Conservation (phyloP, 2,888 invertebrate species). For the Ephialtes manifestator region DNA sequence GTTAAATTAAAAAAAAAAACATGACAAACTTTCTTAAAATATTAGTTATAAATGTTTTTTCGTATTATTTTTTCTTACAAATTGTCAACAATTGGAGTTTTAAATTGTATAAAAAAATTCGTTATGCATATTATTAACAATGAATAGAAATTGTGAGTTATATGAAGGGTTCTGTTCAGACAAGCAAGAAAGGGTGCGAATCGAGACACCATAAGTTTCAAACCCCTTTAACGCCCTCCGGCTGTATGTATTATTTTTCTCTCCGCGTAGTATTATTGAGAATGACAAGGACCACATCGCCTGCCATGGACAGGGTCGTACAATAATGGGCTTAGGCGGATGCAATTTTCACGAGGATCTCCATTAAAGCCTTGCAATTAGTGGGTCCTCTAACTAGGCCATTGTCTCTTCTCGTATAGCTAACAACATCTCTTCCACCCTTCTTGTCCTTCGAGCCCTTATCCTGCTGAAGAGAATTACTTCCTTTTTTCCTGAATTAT, state of each 20-base stretch:
- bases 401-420: conserved; percentile 75
- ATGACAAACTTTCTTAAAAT: too few relatives aligned
- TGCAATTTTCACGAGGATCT: conserved; percentile 81
- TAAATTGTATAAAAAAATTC: too few relatives aligned
- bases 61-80: too few relatives aligned
- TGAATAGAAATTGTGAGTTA: not conserved
- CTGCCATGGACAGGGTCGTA: conserved; percentile 65
- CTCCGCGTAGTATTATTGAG: conserved; percentile 25
- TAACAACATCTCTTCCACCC: conserved; percentile 21
- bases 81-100: too few relatives aligned
- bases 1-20: too few relatives aligned
- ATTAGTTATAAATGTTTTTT: too few relatives aligned
- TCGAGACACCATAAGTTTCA: conserved; percentile 24
- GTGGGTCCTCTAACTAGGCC: conserved; percentile 80
- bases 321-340: conserved; percentile 78
- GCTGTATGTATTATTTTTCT: conserved; percentile 49
- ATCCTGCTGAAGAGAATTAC: conserved; percentile 5
- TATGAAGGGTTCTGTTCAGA: not conserved
- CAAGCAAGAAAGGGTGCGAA: not conserved
- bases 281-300: conserved; percentile 40
- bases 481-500: conserved; percentile 4
- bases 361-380: conserved; percentile 82
- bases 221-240: conserved; percentile 3
- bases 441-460: conserved; percentile 24
- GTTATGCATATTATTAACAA: not conserved